Evolutionary conservation across 2,888 invertebrate species (phyloP).

Genomic region (Drosophila recens): DNA sequence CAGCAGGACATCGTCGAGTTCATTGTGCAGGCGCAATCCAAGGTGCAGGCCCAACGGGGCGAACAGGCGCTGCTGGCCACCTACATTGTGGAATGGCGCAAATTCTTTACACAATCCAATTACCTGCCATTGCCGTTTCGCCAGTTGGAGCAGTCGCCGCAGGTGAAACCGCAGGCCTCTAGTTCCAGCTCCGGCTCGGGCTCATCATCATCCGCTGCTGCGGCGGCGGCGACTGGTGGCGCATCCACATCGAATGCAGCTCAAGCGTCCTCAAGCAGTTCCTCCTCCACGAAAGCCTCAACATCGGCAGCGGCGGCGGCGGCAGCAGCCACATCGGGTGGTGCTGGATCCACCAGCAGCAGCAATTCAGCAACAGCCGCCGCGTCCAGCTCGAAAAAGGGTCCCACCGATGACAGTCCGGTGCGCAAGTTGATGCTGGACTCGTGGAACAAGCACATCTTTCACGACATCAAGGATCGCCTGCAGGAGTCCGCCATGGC

Average conservation of each 20-base stretch:
- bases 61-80: conserved; percentile 98
- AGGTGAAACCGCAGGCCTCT: conserved; percentile 87
- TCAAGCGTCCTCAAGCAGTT: conserved; percentile 58
- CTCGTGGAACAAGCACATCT: conserved; percentile 99
- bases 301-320: conserved; percentile 51
- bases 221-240: conserved; percentile 4
- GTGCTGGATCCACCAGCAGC: conserved; percentile 24
- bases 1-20: conserved; percentile 97
- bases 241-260: conserved; percentile 60
- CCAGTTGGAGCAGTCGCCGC: conserved; percentile 94
- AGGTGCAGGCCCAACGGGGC: conserved; percentile 95
- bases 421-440: conserved; percentile 98
- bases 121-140: conserved; percentile 98
- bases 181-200: conserved; percentile 76
- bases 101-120: conserved; percentile 98
- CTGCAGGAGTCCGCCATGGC: conserved; percentile 98
- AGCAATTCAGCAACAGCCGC: conserved; percentile 61
- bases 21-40: conserved; percentile 95
- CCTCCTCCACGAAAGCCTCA: conserved; percentile 63
- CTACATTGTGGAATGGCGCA: conserved; percentile 99
- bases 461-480: conserved; percentile 96
- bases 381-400: conserved; percentile 85
- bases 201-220: conserved; percentile 55
- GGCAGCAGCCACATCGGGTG: conserved; percentile 20
- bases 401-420: conserved; percentile 93